Evolutionary conservation across 2,888 invertebrate species (phyloP).

Genomic region (Slavum lentiscoides): DNA sequence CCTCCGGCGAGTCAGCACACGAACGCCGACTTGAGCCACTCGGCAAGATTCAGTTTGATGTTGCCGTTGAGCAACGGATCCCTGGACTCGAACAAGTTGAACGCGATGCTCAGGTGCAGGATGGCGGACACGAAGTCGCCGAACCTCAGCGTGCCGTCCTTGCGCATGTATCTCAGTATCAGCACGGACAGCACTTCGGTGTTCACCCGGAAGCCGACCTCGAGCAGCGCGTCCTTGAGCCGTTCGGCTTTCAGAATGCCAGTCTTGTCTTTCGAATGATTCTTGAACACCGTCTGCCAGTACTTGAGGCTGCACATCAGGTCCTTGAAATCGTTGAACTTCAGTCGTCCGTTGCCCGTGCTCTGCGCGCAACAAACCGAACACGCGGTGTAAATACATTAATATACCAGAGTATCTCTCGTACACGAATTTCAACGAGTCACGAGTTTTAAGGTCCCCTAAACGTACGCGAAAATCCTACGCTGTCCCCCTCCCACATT

Average conservation of each 20-base stretch:
- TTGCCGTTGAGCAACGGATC: constrained; percentile 79
- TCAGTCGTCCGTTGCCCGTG: constrained; percentile 77
- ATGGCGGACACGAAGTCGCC: constrained; percentile 91
- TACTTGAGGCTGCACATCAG: constrained; percentile 87
- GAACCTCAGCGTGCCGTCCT: constrained; percentile 87
- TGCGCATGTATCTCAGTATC: constrained; percentile 85
- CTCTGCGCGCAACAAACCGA: constrained; percentile 62
- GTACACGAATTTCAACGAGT: background rate
- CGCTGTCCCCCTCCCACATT: too few species aligned
- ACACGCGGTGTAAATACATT: too few species aligned
- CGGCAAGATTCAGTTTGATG: constrained; percentile 78
- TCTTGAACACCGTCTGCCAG: constrained; percentile 89
- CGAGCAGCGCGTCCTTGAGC: constrained; percentile 78
- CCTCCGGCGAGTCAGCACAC: constrained; percentile 70
- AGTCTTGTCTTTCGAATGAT: constrained; percentile 86
- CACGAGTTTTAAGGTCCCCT: too few species aligned
- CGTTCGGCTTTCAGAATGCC: constrained; percentile 86
- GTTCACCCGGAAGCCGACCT: constrained; percentile 84
- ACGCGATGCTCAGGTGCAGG: constrained; percentile 83
- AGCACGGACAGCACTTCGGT: constrained; percentile 81
- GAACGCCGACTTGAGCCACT: constrained; percentile 77
- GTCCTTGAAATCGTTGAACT: constrained; percentile 84
- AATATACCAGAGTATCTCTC: too few species aligned
- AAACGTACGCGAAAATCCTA: too few species aligned
- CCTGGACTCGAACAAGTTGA: constrained; percentile 81